phyloP scores from a whole-genome alignment of 2,797 vertebrate genomes.

The Eurystomus glaucurus region DNA sequence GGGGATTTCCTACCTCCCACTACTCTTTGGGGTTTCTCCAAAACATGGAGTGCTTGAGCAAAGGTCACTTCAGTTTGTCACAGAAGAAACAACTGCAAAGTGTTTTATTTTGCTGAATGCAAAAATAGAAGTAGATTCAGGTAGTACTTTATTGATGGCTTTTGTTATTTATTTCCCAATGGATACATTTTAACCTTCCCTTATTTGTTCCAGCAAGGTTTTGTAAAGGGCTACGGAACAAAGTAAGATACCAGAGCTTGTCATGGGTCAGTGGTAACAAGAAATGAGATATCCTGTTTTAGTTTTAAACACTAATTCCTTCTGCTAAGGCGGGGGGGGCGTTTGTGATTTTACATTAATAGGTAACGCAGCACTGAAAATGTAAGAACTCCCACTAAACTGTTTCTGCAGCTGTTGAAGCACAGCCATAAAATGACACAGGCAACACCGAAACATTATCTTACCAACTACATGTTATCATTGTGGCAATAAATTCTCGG shows the following conservation, averaged over 20 bases:
- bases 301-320: neutral
- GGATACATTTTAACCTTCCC: neutral
- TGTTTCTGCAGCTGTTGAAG: neutral
- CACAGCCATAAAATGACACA: rapidly evolving
- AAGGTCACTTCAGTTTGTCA: neutral
- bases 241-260: neutral
- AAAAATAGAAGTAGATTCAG: neutral
- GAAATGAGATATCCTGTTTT: neutral
- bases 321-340: neutral
- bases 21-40: conserved; percentile 41
- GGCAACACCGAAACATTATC: neutral
- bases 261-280: neutral
- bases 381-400: neutral
- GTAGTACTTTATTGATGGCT: neutral
- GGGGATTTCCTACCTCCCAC: conserved; percentile 70
- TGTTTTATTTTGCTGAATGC: neutral
- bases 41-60: neutral
- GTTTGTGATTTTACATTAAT: neutral
- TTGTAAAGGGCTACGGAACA: neutral
- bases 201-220: neutral
- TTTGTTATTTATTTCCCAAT: neutral
- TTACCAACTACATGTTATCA: neutral
- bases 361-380: neutral
- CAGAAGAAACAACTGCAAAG: neutral
- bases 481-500: neutral